These are phyloP conservation scores for Narcine bancroftii DNA, from an alignment of 2,113 vertebrate species.

Conservation along the genomic window DNA sequence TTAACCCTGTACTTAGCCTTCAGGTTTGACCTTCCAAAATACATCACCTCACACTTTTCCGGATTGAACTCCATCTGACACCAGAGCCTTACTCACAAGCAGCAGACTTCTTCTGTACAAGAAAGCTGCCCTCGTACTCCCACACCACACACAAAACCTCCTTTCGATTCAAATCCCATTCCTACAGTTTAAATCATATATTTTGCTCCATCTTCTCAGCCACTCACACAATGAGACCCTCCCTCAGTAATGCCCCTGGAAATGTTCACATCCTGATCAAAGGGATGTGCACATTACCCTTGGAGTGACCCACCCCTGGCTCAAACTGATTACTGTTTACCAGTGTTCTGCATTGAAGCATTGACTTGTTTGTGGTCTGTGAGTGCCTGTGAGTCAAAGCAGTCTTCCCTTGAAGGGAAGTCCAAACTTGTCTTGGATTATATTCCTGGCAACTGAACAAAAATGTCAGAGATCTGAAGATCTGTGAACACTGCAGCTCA, in stretches of 20 bases:
- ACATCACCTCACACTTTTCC: too few relatives aligned
- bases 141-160: too few relatives aligned
- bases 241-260: not conserved
- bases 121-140: too few relatives aligned
- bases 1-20: too few relatives aligned
- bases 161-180: too few relatives aligned
- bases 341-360: not conserved
- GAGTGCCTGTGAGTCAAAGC: not conserved
- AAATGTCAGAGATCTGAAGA: not conserved
- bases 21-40: too few relatives aligned
- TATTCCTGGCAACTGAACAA: not conserved
- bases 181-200: too few relatives aligned
- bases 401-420: not conserved
- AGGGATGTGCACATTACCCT: not conserved
- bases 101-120: too few relatives aligned
- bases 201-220: too few relatives aligned
- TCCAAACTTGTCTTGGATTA: conserved; percentile 2
- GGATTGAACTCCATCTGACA: too few relatives aligned
- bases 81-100: too few relatives aligned
- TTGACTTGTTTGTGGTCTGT: not conserved
- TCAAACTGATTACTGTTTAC: not conserved
- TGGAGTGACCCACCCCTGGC: not conserved
- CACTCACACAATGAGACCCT: not conserved
- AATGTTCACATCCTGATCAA: not conserved
- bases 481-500: not conserved